Percentiles rank a stretch among this genome's conserved stretches.
These are phyloP conservation scores for Tinamus guttatus DNA, from an alignment of 2,113 vertebrate species.

Conservation along the genomic window DNA sequence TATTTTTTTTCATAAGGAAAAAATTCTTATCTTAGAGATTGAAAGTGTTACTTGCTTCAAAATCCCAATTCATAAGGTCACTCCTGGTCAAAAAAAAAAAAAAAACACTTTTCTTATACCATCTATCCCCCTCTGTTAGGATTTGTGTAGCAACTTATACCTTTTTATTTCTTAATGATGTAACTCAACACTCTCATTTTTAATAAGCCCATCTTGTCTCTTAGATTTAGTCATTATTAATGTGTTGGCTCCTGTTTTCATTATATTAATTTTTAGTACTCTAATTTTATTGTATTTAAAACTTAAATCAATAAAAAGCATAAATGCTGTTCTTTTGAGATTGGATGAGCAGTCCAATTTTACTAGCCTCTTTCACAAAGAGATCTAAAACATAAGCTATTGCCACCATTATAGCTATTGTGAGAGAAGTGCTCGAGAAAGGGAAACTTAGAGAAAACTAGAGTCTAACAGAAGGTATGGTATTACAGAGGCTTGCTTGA, in stretches of 20 bases:
- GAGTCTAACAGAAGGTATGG: too few species aligned
- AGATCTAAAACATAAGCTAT: constrained; percentile 30
- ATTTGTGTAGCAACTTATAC: neutral
- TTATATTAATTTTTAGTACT: constrained; percentile 30
- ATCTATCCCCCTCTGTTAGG: neutral
- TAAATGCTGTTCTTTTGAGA: neutral
- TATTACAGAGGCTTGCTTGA: too few species aligned
- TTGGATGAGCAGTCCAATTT: constrained; percentile 34
- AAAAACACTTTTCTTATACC: neutral
- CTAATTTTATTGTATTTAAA: constrained; percentile 43
- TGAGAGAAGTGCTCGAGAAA: too few species aligned
- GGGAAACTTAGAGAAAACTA: too few species aligned
- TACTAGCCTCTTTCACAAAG: constrained; percentile 2
- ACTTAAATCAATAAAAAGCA: constrained; percentile 31
- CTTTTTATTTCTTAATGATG: neutral
- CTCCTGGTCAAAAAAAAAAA: neutral
- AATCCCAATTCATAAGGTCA: neutral
- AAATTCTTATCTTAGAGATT: neutral
- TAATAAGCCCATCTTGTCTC: neutral
- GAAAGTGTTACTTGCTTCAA: neutral
- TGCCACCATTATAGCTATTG: neutral
- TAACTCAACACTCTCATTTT: neutral
- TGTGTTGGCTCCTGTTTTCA: constrained; percentile 25
- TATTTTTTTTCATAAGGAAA: neutral
- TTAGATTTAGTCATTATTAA: constrained; percentile 39